phyloP scores from a whole-genome alignment of 2,797 vertebrate species.

The Salmo trutta region DNA sequence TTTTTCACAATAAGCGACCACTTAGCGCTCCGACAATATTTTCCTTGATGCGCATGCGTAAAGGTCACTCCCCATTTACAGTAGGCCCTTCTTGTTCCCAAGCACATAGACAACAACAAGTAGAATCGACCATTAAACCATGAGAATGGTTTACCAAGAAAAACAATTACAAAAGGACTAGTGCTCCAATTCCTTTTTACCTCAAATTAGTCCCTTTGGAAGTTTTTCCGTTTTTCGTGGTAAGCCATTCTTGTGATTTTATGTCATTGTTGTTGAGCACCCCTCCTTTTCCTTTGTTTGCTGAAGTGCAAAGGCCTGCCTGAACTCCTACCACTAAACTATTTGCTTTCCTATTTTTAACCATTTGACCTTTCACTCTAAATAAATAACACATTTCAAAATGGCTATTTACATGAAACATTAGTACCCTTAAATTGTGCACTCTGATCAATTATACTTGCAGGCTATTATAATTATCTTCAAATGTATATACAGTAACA shows the following conservation, averaged over 20 bases:
- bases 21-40: conserved; percentile 48
- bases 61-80: conserved; percentile 48
- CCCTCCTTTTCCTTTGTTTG: too few species aligned
- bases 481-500: too few species aligned
- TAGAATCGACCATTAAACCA: neutral
- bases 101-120: neutral
- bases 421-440: neutral
- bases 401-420: neutral
- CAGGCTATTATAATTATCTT: too few species aligned
- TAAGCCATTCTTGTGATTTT: too few species aligned
- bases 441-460: neutral
- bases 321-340: neutral
- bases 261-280: too few species aligned
- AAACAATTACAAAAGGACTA: too few species aligned
- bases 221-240: too few species aligned
- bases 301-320: too few species aligned
- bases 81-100: conserved; percentile 24
- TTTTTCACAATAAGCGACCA: conserved; percentile 63
- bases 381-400: conserved; percentile 9
- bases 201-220: too few species aligned
- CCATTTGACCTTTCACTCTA: neutral
- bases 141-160: too few species aligned
- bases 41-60: conserved; percentile 71
- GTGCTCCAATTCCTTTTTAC: too few species aligned
- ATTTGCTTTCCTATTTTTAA: neutral